Conservation (phyloP, 2,113 vertebrate species). For the Brachyhypopomus gauderio region DNA sequence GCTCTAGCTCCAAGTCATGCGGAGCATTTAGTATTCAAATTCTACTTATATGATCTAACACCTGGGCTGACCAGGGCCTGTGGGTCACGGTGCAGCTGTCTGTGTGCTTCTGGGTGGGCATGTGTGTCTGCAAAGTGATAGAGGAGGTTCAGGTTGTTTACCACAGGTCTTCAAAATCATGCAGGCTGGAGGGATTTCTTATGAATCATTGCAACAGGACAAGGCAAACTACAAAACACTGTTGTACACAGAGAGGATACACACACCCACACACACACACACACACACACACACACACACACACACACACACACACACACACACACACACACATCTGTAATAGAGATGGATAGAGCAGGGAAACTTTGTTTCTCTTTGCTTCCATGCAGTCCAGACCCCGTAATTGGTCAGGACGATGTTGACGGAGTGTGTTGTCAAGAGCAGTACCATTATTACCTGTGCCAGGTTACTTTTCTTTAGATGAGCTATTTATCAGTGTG, state of each 20-base stretch:
- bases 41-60: no score
- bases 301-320: conserved; percentile 9
- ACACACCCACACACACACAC: no score
- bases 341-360: conserved; percentile 32
- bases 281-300: no score
- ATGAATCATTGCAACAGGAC: background rate
- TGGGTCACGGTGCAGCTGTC: no score
- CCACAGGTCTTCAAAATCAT: no score
- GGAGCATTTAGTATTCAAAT: no score
- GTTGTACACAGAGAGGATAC: no score
- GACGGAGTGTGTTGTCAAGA: conserved; percentile 26
- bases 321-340: conserved; percentile 15
- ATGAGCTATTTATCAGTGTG: conserved; percentile 14
- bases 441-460: conserved; percentile 28
- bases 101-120: no score
- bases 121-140: no score
- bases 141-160: no score
- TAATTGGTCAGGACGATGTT: conserved; percentile 43
- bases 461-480: background rate
- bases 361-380: conserved; percentile 7
- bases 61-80: no score
- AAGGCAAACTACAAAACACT: background rate
- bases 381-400: conserved; percentile 13
- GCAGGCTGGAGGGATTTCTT: background rate
- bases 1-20: no score